These are phyloP conservation scores for Lithophane socia DNA, from an alignment of 2,888 invertebrate species.

Conservation along the genomic window DNA sequence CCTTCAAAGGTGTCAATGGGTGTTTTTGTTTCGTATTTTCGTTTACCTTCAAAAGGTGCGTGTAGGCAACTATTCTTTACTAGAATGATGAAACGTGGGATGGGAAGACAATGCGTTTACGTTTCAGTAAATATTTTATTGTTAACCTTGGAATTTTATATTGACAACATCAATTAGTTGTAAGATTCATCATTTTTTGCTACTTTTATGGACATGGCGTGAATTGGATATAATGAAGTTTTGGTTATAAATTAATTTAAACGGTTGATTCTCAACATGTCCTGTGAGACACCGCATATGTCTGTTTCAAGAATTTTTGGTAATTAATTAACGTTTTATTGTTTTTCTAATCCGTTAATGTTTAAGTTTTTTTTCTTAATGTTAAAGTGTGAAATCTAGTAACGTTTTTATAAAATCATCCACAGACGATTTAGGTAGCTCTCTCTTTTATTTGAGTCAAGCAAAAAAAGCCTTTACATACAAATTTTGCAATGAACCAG, in stretches of 20 bases:
- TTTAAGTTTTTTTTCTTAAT: no score
- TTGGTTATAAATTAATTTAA: conserved; percentile 48
- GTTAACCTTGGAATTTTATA: conserved; percentile 57
- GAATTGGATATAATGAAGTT: conserved; percentile 33
- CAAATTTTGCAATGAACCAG: neutral
- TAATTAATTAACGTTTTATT: conserved; percentile 13
- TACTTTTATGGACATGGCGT: conserved; percentile 37
- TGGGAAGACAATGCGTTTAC: conserved; percentile 59
- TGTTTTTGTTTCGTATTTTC: conserved; percentile 48
- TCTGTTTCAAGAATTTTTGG: neutral
- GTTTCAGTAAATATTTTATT: conserved; percentile 43
- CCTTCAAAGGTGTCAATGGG: conserved; percentile 79
- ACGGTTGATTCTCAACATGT: conserved; percentile 18
- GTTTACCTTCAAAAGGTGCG: conserved; percentile 26
- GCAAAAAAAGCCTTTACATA: neutral
- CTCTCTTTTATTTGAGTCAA: neutral
- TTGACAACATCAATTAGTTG: conserved; percentile 60
- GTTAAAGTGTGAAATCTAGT: neutral
- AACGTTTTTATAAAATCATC: neutral
- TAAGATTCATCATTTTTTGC: conserved; percentile 34
- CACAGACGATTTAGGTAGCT: neutral
- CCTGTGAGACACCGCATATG: neutral
- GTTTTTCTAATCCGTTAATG: neutral
- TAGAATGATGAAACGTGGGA: conserved; percentile 56
- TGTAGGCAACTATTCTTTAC: conserved; percentile 45